These are phyloP conservation scores for Crossaster papposus DNA, from an alignment of 53 echinoderm and acorn worm species.

Conservation along the genomic window DNA sequence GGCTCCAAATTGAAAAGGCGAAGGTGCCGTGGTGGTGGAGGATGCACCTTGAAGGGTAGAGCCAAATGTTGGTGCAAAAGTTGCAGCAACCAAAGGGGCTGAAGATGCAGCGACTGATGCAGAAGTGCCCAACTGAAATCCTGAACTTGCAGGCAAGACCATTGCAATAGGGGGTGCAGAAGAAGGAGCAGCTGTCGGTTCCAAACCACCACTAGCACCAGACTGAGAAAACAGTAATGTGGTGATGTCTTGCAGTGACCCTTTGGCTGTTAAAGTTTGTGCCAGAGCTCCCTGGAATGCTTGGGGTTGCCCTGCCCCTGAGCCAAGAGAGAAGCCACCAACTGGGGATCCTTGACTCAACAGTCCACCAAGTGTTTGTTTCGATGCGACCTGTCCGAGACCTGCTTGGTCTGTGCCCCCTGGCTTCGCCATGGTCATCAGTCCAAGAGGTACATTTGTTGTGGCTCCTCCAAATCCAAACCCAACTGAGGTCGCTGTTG, in stretches of 20 bases:
- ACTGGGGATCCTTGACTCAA: conserved; percentile 20
- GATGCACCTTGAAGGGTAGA: background rate
- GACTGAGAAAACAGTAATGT: conserved; percentile 17
- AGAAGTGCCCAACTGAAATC: conserved; percentile 22
- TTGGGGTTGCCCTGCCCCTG: background rate
- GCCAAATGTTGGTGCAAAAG: background rate
- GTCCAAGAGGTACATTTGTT: background rate
- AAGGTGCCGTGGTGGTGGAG: background rate
- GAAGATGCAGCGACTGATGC: background rate
- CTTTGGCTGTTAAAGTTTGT: background rate
- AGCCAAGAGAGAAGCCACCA: background rate
- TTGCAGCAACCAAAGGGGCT: background rate
- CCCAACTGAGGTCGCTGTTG: background rate
- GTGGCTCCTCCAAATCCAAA: conserved; percentile 6
- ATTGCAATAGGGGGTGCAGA: background rate
- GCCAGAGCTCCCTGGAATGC: conserved; percentile 4
- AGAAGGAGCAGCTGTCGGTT: background rate
- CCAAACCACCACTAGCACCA: background rate
- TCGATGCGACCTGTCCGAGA: background rate
- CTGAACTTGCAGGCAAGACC: background rate
- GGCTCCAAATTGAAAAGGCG: conserved; percentile 9
- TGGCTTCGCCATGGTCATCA: background rate
- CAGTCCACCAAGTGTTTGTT: conserved; percentile 1
- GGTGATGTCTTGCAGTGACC: conserved; percentile 13
- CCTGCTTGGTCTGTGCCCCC: conserved; percentile 16